These are phyloP conservation scores for Rhagoletis zephyria DNA, from an alignment of 1,140 invertebrate species.

Conservation along the genomic window DNA sequence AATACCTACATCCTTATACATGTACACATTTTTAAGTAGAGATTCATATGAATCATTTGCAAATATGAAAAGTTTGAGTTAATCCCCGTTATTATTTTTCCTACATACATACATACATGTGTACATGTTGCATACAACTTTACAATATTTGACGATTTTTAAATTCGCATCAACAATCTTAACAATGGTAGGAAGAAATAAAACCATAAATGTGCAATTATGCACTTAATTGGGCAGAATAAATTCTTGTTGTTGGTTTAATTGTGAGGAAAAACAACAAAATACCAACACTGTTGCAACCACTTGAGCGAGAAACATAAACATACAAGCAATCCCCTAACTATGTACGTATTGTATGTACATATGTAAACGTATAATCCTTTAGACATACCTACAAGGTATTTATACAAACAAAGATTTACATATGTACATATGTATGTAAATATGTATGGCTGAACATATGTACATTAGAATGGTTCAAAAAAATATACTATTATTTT, in stretches of 20 bases:
- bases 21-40: too few species aligned
- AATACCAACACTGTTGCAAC: not conserved
- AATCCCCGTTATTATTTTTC: too few species aligned
- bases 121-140: not conserved
- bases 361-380: not conserved
- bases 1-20: too few species aligned
- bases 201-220: constrained; percentile 40
- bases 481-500: too few species aligned
- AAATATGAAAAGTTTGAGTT: too few species aligned
- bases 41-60: too few species aligned
- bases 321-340: not conserved
- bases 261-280: constrained; percentile 37
- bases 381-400: too few species aligned
- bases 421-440: not conserved
- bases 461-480: not conserved
- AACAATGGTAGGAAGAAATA: not conserved
- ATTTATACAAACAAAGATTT: not conserved
- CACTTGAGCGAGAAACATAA: not conserved
- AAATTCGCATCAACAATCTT: constrained; percentile 7
- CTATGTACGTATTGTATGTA: not conserved
- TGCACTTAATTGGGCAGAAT: constrained; percentile 47
- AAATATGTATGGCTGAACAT: not conserved
- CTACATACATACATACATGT: too few species aligned
- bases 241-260: constrained; percentile 31
- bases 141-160: constrained; percentile 18